A percentile compares a stretch with the other conserved stretches of the same genome.
Evolutionary conservation across 2,797 vertebrate species (phyloP).

Genomic region (Brachyrhaphis roseni): DNA sequence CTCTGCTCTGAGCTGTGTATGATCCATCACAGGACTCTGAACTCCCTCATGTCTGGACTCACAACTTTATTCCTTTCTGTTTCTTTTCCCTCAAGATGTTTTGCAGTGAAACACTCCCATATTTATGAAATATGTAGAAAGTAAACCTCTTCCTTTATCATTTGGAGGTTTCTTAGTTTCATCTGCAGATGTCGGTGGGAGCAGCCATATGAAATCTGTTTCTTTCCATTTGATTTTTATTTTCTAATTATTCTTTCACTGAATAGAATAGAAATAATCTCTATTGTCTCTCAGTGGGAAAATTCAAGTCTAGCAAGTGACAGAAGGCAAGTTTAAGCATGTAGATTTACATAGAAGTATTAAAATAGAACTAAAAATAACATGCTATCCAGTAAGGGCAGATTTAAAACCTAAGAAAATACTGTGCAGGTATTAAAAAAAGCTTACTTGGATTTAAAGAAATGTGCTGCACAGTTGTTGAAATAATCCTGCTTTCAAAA

Average conservation of each 20-base stretch:
- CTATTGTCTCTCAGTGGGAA: not conserved
- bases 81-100: not conserved
- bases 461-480: too few relatives aligned
- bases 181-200: not conserved
- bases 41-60: not conserved
- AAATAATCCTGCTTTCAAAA: not conserved
- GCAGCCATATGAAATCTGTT: not conserved
- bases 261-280: not conserved
- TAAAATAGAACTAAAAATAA: not conserved
- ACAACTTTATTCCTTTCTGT: not conserved
- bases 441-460: too few relatives aligned
- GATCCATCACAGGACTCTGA: not conserved
- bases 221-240: not conserved
- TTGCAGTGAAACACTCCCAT: not conserved
- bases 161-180: not conserved
- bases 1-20: not conserved
- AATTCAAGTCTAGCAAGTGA: not conserved
- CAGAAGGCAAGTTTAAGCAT: not conserved
- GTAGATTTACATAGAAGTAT: not conserved
- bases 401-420: not conserved
- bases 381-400: not conserved
- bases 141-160: not conserved
- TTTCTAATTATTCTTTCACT: not conserved
- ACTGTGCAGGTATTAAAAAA: too few relatives aligned
- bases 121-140: not conserved